Evolutionary conservation across 2,797 vertebrate species (phyloP).

Genomic region (Delichon dasypus): DNA sequence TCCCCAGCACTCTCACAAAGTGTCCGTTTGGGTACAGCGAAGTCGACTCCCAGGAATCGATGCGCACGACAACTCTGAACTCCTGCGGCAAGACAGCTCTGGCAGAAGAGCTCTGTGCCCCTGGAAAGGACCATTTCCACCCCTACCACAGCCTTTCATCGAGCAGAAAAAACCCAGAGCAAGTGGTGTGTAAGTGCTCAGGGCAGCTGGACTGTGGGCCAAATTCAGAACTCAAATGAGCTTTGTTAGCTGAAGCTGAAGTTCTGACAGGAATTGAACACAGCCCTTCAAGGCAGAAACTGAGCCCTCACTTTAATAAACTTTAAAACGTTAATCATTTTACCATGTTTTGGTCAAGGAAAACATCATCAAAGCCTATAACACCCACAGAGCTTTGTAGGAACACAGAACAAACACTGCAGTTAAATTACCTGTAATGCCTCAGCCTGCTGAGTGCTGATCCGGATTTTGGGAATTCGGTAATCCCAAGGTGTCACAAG

Average conservation of each 20-base stretch:
- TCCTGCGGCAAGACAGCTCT: conserved; percentile 76
- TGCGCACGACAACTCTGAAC: conserved; percentile 87
- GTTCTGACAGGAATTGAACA: not conserved
- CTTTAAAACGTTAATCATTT: not conserved
- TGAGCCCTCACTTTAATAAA: not conserved
- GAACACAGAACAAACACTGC: not conserved
- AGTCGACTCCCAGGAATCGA: conserved; percentile 93
- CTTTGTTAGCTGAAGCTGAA: not conserved
- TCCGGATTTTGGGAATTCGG: conserved; percentile 93
- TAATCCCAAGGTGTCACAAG: conserved; percentile 92
- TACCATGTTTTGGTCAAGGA: not conserved
- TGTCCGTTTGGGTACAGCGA: conserved; percentile 95
- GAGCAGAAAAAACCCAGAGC: not conserved
- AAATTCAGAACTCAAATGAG: not conserved
- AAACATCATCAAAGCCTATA: not conserved
- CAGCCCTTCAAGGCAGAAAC: not conserved
- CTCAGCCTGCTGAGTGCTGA: conserved; percentile 93
- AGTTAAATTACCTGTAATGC: conserved; percentile 83
- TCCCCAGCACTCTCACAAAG: conserved; percentile 90
- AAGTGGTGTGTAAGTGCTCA: not conserved
- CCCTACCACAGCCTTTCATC: not conserved
- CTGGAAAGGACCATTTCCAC: not conserved
- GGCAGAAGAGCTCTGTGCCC: not conserved
- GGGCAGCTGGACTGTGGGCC: not conserved
- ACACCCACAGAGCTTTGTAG: not conserved